phyloP scores from a whole-genome alignment of 2,113 vertebrate genomes.

The Sisor rabdophorus region DNA sequence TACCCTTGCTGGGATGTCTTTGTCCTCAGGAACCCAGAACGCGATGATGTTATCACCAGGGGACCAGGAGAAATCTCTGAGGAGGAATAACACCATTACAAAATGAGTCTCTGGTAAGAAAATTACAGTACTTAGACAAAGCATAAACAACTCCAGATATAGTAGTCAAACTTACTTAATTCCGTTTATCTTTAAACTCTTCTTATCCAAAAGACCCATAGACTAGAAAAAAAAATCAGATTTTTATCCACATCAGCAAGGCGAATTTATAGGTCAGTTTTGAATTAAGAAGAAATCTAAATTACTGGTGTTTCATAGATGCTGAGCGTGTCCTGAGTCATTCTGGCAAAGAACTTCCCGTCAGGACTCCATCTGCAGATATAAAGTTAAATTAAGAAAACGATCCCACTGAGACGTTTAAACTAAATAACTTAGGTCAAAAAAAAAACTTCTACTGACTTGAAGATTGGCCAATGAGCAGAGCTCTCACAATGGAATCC shows the following conservation, averaged over 20 bases:
- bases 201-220: slow-evolving; percentile 97
- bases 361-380: slow-evolving; percentile 90
- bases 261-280: neutral
- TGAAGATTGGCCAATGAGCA: slow-evolving; percentile 98
- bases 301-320: slow-evolving; percentile 96
- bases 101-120: neutral
- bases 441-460: slow-evolving; percentile 70
- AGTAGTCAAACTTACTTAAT: slow-evolving; percentile 81
- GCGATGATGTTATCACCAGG: slow-evolving; percentile 97
- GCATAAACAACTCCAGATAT: no score
- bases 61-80: slow-evolving; percentile 97
- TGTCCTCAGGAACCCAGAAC: slow-evolving; percentile 98
- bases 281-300: neutral
- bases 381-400: neutral
- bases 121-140: neutral
- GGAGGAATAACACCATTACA: neutral
- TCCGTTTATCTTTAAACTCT: slow-evolving; percentile 94
- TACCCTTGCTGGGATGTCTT: slow-evolving; percentile 95
- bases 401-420: neutral
- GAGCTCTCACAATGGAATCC: slow-evolving; percentile 98
- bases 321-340: slow-evolving; percentile 92
- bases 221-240: slow-evolving; percentile 70
- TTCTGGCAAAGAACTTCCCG: slow-evolving; percentile 97
- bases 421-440: neutral
- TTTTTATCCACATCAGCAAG: neutral